A percentile compares a stretch with the other conserved stretches of the same genome.
Evolutionary conservation across 2,888 invertebrate genomes (phyloP).

Genomic region (Lymantria dispar): DNA sequence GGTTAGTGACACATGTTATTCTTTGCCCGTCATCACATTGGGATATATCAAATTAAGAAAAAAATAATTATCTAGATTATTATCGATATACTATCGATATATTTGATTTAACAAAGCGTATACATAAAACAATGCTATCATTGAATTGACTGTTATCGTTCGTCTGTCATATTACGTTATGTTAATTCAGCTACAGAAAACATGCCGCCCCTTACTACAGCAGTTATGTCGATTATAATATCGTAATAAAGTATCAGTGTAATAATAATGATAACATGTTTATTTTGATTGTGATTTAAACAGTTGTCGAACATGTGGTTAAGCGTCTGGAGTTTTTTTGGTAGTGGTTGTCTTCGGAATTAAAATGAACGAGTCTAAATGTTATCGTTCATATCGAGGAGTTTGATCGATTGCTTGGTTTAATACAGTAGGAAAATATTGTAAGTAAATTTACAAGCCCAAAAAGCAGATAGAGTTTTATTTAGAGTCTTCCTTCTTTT

Average conservation of each 20-base stretch:
- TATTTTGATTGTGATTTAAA: background rate
- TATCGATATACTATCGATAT: background rate
- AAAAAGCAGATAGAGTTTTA: too few species aligned
- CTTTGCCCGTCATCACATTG: too few species aligned
- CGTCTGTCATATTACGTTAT: conserved; percentile 28
- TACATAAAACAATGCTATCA: background rate
- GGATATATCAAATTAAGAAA: background rate
- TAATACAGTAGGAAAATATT: too few species aligned
- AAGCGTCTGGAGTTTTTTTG: background rate
- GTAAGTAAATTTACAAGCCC: too few species aligned
- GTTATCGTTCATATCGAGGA: too few species aligned
- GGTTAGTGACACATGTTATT: too few species aligned
- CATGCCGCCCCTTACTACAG: background rate
- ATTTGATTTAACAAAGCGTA: background rate
- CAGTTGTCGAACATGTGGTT: too few species aligned
- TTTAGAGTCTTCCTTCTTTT: too few species aligned
- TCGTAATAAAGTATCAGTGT: background rate
- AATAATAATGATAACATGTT: background rate
- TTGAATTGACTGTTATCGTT: conserved; percentile 17
- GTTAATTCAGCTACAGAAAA: conserved; percentile 3
- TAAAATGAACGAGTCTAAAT: background rate
- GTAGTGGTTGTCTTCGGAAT: background rate
- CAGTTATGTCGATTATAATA: background rate
- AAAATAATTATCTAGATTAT: background rate
- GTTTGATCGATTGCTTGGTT: too few species aligned